Conservation (phyloP, 2,888 invertebrate species). For the Acronicta leporina region DNA sequence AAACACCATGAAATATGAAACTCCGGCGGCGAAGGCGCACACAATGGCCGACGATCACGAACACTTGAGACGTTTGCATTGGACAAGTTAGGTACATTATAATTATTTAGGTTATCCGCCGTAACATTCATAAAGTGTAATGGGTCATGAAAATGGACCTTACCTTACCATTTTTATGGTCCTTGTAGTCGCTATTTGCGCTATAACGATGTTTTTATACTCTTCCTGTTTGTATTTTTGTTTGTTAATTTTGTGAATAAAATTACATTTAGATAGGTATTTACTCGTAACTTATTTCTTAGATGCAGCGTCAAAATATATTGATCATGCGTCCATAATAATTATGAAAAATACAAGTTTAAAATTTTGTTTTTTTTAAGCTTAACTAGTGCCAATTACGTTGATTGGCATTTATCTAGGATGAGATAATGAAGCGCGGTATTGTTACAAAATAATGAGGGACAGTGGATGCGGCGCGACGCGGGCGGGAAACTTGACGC, state of each 20-base stretch:
- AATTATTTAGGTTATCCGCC: slow-evolving; percentile 17
- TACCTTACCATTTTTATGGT: too few species aligned
- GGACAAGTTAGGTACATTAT: slow-evolving; percentile 3
- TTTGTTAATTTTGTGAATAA: too few species aligned
- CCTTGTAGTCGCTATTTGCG: too few species aligned
- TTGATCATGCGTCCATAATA: too few species aligned
- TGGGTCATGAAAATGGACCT: too few species aligned
- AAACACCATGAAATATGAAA: slow-evolving; percentile 19
- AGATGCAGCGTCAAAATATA: too few species aligned
- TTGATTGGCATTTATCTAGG: slow-evolving; percentile 1
- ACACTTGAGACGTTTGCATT: slow-evolving; percentile 5
- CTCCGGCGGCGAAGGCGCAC: neutral
- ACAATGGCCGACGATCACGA: slow-evolving; percentile 23
- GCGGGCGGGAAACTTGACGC: neutral
- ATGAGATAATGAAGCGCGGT: slow-evolving; percentile 7
- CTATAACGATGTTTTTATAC: too few species aligned
- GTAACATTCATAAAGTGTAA: too few species aligned
- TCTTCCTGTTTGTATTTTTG: too few species aligned
- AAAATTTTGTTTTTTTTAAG: neutral
- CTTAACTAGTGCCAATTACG: neutral
- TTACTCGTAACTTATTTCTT: too few species aligned
- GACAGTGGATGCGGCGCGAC: neutral
- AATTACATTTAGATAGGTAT: too few species aligned
- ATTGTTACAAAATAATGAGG: slow-evolving; percentile 24
- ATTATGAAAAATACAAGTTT: neutral